A percentile compares a stretch with the other conserved stretches of the same genome.
Conservation (phyloP, 2,888 invertebrate species). For the Ochlodes sylvanus region DNA sequence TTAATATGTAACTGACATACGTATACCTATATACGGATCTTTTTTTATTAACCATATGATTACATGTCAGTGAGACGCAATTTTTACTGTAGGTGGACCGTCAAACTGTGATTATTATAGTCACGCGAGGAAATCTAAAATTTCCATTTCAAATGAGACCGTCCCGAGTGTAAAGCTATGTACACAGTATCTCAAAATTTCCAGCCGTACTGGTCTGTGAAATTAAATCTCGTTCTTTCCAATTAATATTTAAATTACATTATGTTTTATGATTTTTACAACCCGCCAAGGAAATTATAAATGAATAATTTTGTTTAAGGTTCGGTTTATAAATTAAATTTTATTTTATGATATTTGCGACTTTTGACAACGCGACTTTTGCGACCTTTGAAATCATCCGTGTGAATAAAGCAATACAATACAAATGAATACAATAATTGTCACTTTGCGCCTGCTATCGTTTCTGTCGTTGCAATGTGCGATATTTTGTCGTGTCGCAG, state of each 20-base stretch:
- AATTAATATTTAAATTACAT: constrained; percentile 13
- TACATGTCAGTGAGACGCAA: neutral
- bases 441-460: too few relatives aligned
- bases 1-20: too few relatives aligned
- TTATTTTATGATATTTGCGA: too few relatives aligned
- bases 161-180: neutral
- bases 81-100: constrained; percentile 5
- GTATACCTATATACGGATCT: too few relatives aligned
- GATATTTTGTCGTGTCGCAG: too few relatives aligned
- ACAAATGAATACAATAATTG: too few relatives aligned
- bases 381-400: too few relatives aligned
- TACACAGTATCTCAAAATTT: constrained; percentile 9
- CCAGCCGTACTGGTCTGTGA: constrained; percentile 2
- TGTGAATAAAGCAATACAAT: too few relatives aligned
- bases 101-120: constrained; percentile 12
- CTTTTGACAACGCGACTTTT: too few relatives aligned
- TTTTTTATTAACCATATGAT: too few relatives aligned
- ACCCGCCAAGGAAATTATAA: neutral
- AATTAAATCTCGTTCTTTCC: constrained; percentile 1
- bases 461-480: too few relatives aligned
- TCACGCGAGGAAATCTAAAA: constrained; percentile 22
- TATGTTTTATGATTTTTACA: neutral
- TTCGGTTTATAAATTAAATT: neutral
- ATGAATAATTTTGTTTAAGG: too few relatives aligned
- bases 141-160: constrained; percentile 25